Evolutionary conservation across 92 coral and sea anemone genomes (phyloP), one percentile per base, ranked within the genome.

Genomic region (Muricea muricata): DNA sequence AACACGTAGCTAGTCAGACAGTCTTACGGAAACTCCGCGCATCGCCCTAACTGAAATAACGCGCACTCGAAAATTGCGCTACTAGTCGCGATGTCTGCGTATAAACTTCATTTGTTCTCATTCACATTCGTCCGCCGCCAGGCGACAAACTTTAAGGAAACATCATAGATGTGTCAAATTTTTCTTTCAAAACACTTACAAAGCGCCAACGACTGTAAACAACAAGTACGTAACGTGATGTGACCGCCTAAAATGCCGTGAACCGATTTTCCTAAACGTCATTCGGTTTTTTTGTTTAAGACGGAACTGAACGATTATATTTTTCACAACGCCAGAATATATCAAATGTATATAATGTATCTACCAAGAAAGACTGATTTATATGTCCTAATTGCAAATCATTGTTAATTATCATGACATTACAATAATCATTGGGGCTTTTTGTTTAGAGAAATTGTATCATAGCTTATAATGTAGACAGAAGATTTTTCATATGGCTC

Each of bases 1-100:
- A 78, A 78, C 83, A 78, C 83, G 28, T 78, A 34, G 37, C 71
- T 26, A 78, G 83, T 57, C 83, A 78, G 81, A 52, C 81, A 76
- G 81, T 76, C 83, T 14, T 78, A 56, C 71, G 71, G 83, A 78
- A 78, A 34, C 65, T 18, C 29, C 65, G 29, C 56, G 8, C 80
- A 47, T 50, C 45, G 10, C 80, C 65, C 80, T 18, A 50, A 24
- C 65, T 20, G 83, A 76, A 76, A 55, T 55, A 55, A 71, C 83
- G 45, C 31, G 41, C 54, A 18, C 46, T 71, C 78, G 52, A 75
- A 13, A 31, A 35, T 50, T 40, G 83, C 83, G 83, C 83, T n/a
- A n/a, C n/a, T 71, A 56, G 83, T 37, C 83, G 56, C 58, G 35
- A 20, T 78, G 83, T 78, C 83, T 78, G 11, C 71, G 39, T 48